Evolutionary conservation across 2,113 vertebrate species (phyloP).

Genomic region (Bos taurus): ARS-UCD2.0 NC_037337.1:34091501-34092000

Average conservation of each 20-base stretch:
- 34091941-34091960: background rate
- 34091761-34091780: background rate
- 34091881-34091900: background rate
- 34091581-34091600: background rate
- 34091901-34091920: background rate
- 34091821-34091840: background rate
- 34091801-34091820: background rate
- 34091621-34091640: background rate
- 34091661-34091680: background rate
- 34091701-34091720: background rate
- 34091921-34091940: background rate
- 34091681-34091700: background rate
- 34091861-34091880: background rate
- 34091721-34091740: background rate
- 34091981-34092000: background rate
- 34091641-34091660: background rate
- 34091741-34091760: background rate
- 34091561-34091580: background rate
- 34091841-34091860: background rate
- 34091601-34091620: background rate
- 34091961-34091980: constrained; percentile 4
- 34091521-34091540: background rate
- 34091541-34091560: background rate
- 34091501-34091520: background rate
- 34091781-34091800: background rate